Percentiles rank a stretch among this genome's conserved stretches.
Conservation (phyloP, 2,113 vertebrate species). For the Chroicocephalus ridibundus region DNA sequence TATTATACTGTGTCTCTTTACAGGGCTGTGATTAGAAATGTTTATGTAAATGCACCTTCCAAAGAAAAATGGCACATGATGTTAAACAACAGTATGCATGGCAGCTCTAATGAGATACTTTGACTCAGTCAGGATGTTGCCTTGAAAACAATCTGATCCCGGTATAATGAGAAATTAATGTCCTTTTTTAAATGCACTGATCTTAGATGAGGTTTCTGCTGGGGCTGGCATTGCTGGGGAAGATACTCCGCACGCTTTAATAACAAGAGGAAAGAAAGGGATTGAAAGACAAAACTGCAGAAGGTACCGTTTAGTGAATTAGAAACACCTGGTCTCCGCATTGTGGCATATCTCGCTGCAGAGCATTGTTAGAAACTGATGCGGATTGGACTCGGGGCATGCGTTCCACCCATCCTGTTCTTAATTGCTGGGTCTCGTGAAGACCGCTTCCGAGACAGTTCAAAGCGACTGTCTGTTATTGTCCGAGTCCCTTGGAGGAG, state of each 20-base stretch:
- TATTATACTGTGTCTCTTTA: slow-evolving; percentile 72
- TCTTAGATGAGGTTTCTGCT: background rate
- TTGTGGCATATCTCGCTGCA: background rate
- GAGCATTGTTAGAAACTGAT: accelerated
- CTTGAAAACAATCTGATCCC: slow-evolving; percentile 59
- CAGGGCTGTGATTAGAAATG: slow-evolving; percentile 73
- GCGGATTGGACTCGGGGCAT: accelerated
- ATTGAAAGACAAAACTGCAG: background rate
- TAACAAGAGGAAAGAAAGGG: background rate
- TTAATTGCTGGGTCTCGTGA: too few relatives aligned
- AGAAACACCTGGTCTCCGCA: background rate
- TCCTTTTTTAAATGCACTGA: slow-evolving; percentile 20
- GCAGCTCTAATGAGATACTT: slow-evolving; percentile 51
- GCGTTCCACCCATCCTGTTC: accelerated
- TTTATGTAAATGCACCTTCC: slow-evolving; percentile 75
- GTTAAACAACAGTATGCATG: slow-evolving; percentile 61
- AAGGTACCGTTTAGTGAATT: accelerated
- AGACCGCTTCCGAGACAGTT: background rate
- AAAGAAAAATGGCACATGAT: slow-evolving; percentile 68
- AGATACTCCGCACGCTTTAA: background rate
- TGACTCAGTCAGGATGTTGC: slow-evolving; percentile 49
- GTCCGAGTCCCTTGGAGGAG: background rate
- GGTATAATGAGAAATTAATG: slow-evolving; percentile 44
- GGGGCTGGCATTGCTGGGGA: background rate
- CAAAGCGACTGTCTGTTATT: background rate